Conservation (phyloP, 2,797 vertebrate species). For the Menidia menidia region DNA sequence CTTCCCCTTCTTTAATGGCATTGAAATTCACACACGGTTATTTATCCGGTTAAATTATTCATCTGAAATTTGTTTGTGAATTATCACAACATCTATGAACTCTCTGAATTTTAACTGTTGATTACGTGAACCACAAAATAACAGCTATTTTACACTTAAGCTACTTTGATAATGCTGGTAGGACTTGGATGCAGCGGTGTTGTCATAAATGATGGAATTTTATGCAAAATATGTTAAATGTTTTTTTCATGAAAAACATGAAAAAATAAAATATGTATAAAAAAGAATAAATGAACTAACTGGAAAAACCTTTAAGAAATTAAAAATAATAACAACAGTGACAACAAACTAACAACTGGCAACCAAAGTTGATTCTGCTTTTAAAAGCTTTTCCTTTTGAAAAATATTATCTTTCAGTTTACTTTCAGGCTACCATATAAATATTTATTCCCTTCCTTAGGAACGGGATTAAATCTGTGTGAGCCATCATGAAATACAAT, state of each 20-base stretch:
- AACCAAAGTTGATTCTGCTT: background rate
- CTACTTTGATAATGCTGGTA: background rate
- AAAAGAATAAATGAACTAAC: no score
- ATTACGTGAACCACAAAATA: background rate
- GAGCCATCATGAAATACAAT: constrained; percentile 28
- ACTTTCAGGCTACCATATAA: constrained; percentile 35
- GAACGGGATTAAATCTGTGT: constrained; percentile 36
- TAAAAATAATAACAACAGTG: background rate
- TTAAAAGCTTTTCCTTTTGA: no score
- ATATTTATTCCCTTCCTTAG: constrained; percentile 31
- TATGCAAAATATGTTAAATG: background rate
- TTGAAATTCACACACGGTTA: background rate
- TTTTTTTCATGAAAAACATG: background rate
- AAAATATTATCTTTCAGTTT: no score
- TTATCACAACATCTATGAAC: background rate
- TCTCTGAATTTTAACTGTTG: background rate
- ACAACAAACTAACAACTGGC: background rate
- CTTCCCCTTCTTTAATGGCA: background rate
- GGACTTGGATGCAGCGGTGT: background rate
- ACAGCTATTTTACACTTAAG: background rate
- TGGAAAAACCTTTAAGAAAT: no score
- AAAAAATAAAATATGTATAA: no score
- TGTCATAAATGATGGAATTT: background rate
- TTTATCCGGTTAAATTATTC: background rate
- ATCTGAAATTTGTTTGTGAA: background rate